Evolutionary conservation across 1,140 invertebrate genomes (phyloP), one percentile per base, ranked within the genome.

Genomic region (Diorhabda carinulata): DNA sequence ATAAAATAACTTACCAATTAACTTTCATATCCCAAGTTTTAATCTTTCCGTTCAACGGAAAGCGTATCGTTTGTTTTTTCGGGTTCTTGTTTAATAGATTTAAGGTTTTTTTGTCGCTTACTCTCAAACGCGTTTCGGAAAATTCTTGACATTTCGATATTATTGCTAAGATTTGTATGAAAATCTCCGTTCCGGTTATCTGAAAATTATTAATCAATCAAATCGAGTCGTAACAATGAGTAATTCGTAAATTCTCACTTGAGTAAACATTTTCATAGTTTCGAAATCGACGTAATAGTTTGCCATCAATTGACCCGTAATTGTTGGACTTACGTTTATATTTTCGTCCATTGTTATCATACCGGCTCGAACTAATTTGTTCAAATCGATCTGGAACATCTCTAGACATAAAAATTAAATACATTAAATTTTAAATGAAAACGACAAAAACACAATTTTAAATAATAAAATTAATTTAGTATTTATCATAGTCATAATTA

Each of bases 21-120:
- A 88, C 81, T 82, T 90, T 90, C 86, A 87, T 85, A 64, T 86
- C 82, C 67, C 77, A 79, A 61, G 83, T 86, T 70, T 85, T 87
- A 9, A 90, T 86, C 73, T 83, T 86, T 40, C 85, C 87, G 60
- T 77, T 75, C 58, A 89, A 75, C 3, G 85, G 86, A 81, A 84
- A 90, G 52, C 87, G 80, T 10, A 89, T 86, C 2, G 82, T 81
- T 52, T 82, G 70, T 58, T 78, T 78, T 59, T 82, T 79, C 68
- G 84, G 83, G 68, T 83, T 82, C 72, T 83, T 83, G 77, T 90
- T 90, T n/a, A 90, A 74, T 5, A 78, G 73, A 78, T 89, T 90
- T 3, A 90, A 78, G 4, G 78, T 78, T 76, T 80, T 83, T 73
- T 87, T 88, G 72, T 90, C 88, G 74, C 80, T 85, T 3, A 79